These are phyloP conservation scores for Helicoverpa zea DNA, from an alignment of 1,140 invertebrate species.

Conservation along the genomic window DNA sequence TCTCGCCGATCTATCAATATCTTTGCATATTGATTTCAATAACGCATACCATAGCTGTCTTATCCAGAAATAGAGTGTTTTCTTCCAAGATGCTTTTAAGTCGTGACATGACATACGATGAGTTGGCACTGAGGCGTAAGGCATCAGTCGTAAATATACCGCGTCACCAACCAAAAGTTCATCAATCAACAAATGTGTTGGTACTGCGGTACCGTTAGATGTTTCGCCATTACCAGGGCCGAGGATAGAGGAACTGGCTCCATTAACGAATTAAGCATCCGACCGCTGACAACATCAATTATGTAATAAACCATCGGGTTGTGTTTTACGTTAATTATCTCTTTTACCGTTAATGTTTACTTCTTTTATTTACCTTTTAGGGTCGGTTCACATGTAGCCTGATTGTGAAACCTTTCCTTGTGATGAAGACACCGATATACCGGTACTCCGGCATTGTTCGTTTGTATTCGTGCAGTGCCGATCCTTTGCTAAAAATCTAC, in stretches of 20 bases:
- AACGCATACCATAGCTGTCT: neutral
- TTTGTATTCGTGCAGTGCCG: constrained; percentile 6
- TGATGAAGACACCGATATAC: constrained; percentile 7
- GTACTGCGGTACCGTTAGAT: constrained; percentile 46
- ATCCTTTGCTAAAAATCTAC: constrained; percentile 23
- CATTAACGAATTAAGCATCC: constrained; percentile 57
- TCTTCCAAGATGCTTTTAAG: constrained; percentile 34
- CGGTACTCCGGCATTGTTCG: neutral
- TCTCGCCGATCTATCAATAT: neutral
- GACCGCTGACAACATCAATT: constrained; percentile 53
- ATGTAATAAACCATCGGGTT: constrained; percentile 55
- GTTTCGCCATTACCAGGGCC: constrained; percentile 50
- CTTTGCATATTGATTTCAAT: constrained; percentile 14
- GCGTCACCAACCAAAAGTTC: constrained; percentile 43
- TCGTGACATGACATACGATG: constrained; percentile 41
- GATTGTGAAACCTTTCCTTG: constrained; percentile 3
- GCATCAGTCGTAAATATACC: constrained; percentile 44
- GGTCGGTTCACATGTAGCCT: neutral
- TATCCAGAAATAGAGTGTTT: constrained; percentile 38
- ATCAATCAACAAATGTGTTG: constrained; percentile 46
- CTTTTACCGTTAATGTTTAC: constrained; percentile 54
- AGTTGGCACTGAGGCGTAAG: constrained; percentile 24
- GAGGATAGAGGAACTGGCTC: constrained; percentile 44
- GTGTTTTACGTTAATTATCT: constrained; percentile 49
- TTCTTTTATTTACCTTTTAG: constrained; percentile 10